A percentile compares a stretch with the other conserved stretches of the same genome.
Evolutionary conservation across 2,113 vertebrate species (phyloP).

Genomic region (Sinosuthora webbiana): DNA sequence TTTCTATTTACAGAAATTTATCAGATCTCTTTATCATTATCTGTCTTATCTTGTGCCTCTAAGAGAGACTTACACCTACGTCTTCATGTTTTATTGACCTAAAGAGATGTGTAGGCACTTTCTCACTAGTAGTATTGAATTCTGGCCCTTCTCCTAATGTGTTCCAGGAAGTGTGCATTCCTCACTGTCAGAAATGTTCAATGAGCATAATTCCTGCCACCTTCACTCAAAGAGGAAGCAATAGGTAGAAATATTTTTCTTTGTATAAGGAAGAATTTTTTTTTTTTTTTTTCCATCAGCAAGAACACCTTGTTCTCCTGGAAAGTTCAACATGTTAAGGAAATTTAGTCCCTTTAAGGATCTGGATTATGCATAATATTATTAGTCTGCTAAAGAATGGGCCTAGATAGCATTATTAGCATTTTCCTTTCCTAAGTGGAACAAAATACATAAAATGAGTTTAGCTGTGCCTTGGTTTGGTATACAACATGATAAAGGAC

Average conservation of each 20-base stretch:
- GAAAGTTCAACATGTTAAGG: background rate
- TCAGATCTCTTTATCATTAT: background rate
- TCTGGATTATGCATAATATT: background rate
- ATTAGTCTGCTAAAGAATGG: background rate
- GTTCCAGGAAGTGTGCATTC: background rate
- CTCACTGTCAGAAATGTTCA: background rate
- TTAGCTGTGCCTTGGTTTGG: background rate
- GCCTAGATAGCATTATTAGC: background rate
- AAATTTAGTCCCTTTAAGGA: background rate
- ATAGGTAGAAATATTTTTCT: background rate
- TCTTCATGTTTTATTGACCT: background rate
- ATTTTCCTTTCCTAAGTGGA: background rate
- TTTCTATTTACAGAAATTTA: background rate
- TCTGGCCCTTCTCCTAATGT: background rate
- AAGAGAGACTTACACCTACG: background rate
- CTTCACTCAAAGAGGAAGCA: background rate
- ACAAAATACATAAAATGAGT: background rate
- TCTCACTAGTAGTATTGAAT: background rate
- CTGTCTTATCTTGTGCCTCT: background rate
- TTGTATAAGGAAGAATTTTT: background rate
- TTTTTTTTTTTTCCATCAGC: background rate
- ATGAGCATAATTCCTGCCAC: background rate
- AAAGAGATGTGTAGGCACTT: background rate
- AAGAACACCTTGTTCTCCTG: background rate
- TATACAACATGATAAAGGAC: background rate